Evolutionary conservation across 2,113 vertebrate species (phyloP), one percentile per base, ranked within the genome.

Genomic region (Tachycineta bicolor): DNA sequence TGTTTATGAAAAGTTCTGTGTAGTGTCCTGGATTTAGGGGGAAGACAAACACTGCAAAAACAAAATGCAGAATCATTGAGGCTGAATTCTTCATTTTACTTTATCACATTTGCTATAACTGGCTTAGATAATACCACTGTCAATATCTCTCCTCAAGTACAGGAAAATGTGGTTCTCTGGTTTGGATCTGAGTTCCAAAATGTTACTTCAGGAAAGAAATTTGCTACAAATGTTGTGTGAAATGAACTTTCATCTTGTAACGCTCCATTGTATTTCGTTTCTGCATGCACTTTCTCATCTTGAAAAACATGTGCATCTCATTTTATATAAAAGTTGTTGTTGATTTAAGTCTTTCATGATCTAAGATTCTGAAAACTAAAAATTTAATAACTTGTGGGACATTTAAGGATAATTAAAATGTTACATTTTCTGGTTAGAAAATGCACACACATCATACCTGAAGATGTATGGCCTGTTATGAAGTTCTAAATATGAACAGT

Each of bases 271-370:
- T 91, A 33, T 64, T 96, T 94, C 91, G 49, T 69, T 24, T 39
- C 26, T 85, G 46, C 29, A 14, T 69, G 50, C 43, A 31, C 34
- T 87, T 93, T 73, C 78, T 83, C 21, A 43, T 87, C 58, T 69
- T 69, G 84, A 75, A 95, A 93, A 91, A 39, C 78, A 84, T 16
- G 28, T 89, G 84, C 83, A 79, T 69, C 65, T 85, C 58, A 58
- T 93, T 95, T 93, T 87, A 24, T 75, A 12, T 85, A 31, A 73
- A 87, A 67, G 60, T 83, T 89, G 56, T 58, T 90, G 39, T 69
- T 93, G 83, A 81, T 90, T 71, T 71, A 79, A 87, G 70, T 79
- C 58, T 91, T 91, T 91, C 43, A 83, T 94, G 69, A 60, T 89
- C 70, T 73, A 73, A 91, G 53, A 90, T 79, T 93, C 55, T 65